Evolutionary conservation across 1,140 invertebrate genomes (phyloP).

Genomic region (Pseudomyrmex sp.): DNA sequence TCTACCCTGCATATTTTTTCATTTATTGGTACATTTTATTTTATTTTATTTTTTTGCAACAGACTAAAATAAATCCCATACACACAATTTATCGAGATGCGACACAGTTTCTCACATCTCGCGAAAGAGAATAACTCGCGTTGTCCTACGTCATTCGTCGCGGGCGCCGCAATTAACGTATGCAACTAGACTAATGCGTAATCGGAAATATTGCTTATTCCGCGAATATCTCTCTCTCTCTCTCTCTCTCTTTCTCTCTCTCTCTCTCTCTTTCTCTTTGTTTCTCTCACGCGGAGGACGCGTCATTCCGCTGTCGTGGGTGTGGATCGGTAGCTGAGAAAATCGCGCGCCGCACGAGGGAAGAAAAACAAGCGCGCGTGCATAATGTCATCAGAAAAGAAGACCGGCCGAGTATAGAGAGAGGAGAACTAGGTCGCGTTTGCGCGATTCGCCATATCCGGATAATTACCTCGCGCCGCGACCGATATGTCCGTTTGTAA

Average conservation of each 20-base stretch:
- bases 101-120: not conserved
- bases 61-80: conserved; percentile 8
- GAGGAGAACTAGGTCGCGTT: conserved; percentile 73
- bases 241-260: no score
- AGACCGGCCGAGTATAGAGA: conserved; percentile 45
- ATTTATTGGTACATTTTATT: no score
- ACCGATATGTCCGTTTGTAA: conserved; percentile 62
- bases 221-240: no score
- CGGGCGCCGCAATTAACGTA: conserved; percentile 27
- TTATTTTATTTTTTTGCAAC: not conserved
- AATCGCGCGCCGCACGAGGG: not conserved
- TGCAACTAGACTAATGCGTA: conserved; percentile 46
- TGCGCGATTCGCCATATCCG: conserved; percentile 74
- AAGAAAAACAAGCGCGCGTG: conserved; percentile 4
- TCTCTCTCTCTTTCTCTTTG: no score
- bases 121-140: conserved; percentile 8
- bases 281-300: not conserved
- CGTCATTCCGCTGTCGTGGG: conserved; percentile 1
- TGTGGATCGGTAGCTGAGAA: conserved; percentile 25
- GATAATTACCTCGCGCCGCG: conserved; percentile 71
- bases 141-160: conserved; percentile 5
- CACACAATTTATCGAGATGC: not conserved
- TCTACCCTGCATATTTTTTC: no score
- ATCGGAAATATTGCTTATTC: conserved; percentile 34
- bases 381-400: conserved; percentile 53